A percentile compares a stretch with the other conserved stretches of the same genome.
phyloP scores from a whole-genome alignment of 2,888 invertebrate genomes.

The Balanococcus diminutus region DNA sequence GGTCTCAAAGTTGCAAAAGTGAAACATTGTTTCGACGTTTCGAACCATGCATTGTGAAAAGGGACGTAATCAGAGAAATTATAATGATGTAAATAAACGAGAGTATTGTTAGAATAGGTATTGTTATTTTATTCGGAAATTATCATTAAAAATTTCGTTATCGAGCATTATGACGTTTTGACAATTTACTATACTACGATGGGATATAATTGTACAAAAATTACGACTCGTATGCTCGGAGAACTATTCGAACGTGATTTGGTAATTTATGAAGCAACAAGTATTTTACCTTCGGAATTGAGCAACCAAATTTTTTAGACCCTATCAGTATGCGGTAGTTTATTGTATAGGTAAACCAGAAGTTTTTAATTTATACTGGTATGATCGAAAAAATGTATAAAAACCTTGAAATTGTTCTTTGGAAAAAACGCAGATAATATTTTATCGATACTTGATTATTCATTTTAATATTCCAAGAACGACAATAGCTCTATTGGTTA shows the following conservation, averaged over 20 bases:
- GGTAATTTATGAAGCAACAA: background rate
- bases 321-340: background rate
- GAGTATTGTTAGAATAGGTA: background rate
- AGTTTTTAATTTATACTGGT: background rate
- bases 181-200: background rate
- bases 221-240: background rate
- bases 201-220: background rate
- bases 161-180: background rate
- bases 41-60: background rate
- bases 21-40: background rate
- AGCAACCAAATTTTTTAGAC: background rate
- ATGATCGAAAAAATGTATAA: background rate
- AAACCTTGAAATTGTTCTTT: background rate
- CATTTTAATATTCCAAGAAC: background rate
- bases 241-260: background rate
- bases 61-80: background rate
- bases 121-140: background rate
- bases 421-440: background rate
- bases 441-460: background rate
- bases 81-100: constrained; percentile 18
- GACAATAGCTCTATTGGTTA: background rate
- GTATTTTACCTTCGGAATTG: background rate
- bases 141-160: constrained; percentile 10
- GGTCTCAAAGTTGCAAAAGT: background rate
- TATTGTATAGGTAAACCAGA: background rate